Evolutionary conservation across 2,797 vertebrate species (phyloP).

Genomic region (Poecilia velifera): DNA sequence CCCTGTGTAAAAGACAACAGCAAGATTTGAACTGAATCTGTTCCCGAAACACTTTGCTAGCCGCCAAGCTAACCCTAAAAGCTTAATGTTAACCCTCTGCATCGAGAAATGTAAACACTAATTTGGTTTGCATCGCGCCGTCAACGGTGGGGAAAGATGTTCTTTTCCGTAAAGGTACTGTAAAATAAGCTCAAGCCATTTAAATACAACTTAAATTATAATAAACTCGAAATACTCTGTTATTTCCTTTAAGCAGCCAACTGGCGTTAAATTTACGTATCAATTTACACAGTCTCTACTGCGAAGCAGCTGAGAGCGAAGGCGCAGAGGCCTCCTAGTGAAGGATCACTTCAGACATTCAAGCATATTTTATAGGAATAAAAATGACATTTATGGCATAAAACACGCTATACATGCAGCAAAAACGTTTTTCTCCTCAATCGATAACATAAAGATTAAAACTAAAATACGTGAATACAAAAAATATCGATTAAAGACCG

Average conservation of each 20-base stretch:
- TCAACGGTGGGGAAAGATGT: conserved; percentile 11
- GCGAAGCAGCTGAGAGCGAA: conserved; percentile 79
- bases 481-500: conserved; percentile 80
- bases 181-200: neutral
- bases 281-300: conserved; percentile 78
- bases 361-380: conserved; percentile 65
- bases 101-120: conserved; percentile 74
- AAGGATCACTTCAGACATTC: conserved; percentile 75
- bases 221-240: conserved; percentile 1
- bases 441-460: conserved; percentile 59
- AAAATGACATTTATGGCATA: conserved; percentile 36
- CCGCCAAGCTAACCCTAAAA: conserved; percentile 56
- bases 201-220: conserved; percentile 35
- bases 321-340: conserved; percentile 82
- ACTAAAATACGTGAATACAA: conserved; percentile 39
- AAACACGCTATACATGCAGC: conserved; percentile 40
- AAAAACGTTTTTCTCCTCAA: conserved; percentile 58
- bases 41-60: conserved; percentile 55
- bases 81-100: conserved; percentile 46
- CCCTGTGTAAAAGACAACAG: neutral
- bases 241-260: conserved; percentile 55
- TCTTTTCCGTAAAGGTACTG: neutral
- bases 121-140: conserved; percentile 55
- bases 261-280: conserved; percentile 78
- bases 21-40: conserved; percentile 40